Evolutionary conservation across 2,113 vertebrate species (phyloP).

Genomic region (Ceyx melanurus): DNA sequence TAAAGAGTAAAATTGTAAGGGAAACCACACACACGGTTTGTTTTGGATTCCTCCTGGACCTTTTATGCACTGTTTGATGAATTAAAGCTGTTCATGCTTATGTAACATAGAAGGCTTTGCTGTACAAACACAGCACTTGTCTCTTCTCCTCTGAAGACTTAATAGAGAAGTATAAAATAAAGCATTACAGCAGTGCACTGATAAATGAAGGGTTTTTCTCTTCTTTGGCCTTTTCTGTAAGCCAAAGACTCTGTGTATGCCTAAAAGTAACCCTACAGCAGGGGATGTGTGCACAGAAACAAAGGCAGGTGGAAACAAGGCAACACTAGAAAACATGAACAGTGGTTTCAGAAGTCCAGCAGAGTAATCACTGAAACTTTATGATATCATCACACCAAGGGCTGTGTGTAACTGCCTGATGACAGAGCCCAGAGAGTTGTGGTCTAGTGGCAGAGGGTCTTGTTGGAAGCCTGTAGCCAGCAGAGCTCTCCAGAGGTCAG

Average conservation of each 20-base stretch:
- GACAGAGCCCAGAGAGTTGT: not conserved
- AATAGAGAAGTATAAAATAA: not conserved
- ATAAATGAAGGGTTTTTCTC: not conserved
- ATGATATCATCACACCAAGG: not conserved
- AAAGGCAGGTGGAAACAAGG: not conserved
- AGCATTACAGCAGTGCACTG: not conserved
- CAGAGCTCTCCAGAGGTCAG: not conserved
- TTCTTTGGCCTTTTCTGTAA: not conserved
- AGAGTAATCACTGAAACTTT: not conserved
- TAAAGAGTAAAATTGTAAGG: not conserved
- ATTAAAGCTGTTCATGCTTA: not conserved
- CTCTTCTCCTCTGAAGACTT: not conserved
- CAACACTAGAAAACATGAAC: not conserved
- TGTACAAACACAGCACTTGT: not conserved
- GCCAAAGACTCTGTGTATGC: not conserved
- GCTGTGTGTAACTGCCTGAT: not conserved
- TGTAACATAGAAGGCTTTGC: not conserved
- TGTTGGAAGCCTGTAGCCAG: not conserved
- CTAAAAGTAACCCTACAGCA: not conserved
- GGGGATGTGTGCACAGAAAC: not conserved
- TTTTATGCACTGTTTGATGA: not conserved
- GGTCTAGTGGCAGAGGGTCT: not conserved
- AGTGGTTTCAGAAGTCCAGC: not conserved
- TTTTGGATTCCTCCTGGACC: not conserved
- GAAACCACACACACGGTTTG: not conserved